phyloP scores from a whole-genome alignment of 2,888 invertebrate species.

The Mythimna lalbum region DNA sequence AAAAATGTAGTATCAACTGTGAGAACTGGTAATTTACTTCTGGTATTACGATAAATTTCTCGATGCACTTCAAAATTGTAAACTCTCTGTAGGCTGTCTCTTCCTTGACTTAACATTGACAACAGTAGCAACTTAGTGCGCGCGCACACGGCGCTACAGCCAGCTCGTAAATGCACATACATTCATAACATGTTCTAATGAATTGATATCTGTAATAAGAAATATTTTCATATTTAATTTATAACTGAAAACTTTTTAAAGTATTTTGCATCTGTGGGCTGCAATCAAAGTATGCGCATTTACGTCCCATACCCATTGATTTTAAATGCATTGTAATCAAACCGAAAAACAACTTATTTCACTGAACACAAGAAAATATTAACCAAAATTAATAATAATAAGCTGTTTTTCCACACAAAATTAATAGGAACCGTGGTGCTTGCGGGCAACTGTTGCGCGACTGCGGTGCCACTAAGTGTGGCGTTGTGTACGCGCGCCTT shows the following conservation, averaged over 20 bases:
- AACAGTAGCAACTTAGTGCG: constrained; percentile 84
- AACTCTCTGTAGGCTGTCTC: constrained; percentile 71
- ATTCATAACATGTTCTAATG: constrained; percentile 26
- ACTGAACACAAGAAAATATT: constrained; percentile 1
- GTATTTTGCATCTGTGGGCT: background rate
- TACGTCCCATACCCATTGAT: constrained; percentile 59
- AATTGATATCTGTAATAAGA: background rate
- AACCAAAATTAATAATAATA: constrained; percentile 51
- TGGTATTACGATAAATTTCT: constrained; percentile 51
- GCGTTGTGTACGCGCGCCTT: constrained; percentile 75
- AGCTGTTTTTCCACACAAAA: constrained; percentile 63
- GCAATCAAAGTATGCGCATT: constrained; percentile 58
- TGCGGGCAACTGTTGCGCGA: constrained; percentile 66
- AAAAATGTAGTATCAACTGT: background rate
- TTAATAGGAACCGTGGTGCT: constrained; percentile 69
- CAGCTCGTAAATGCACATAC: constrained; percentile 73
- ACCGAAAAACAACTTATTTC: constrained; percentile 58
- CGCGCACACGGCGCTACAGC: constrained; percentile 82
- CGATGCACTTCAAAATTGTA: constrained; percentile 57
- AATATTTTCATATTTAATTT: no score
- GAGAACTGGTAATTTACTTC: background rate
- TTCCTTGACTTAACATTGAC: constrained; percentile 81
- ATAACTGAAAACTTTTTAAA: background rate
- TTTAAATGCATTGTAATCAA: constrained; percentile 59
- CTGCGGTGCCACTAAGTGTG: constrained; percentile 68